Percentiles rank a stretch among this genome's conserved stretches.
These are phyloP conservation scores for Bombus pyrosoma DNA, from an alignment of 1,140 invertebrate genomes.

Conservation along the genomic window DNA sequence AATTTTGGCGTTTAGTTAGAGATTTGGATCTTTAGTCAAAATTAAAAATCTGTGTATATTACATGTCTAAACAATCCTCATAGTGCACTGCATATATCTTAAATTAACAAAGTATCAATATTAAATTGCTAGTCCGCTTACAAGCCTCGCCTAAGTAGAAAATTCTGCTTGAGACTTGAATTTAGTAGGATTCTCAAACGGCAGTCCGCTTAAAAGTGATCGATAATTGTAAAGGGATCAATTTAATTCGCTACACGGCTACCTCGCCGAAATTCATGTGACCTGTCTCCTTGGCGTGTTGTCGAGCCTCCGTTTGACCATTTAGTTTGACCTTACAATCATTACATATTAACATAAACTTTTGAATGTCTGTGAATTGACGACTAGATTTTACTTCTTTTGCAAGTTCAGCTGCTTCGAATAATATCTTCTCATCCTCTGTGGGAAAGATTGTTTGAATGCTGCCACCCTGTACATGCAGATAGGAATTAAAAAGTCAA, in stretches of 20 bases:
- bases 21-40: constrained; percentile 39
- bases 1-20: not conserved
- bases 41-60: constrained; percentile 63
- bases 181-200: constrained; percentile 16
- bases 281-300: constrained; percentile 92
- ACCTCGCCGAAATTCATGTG: constrained; percentile 95
- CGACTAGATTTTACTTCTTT: constrained; percentile 93
- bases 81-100: constrained; percentile 39
- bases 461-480: constrained; percentile 84
- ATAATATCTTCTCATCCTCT: constrained; percentile 88
- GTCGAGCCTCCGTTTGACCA: constrained; percentile 90
- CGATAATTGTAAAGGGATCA: constrained; percentile 7
- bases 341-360: constrained; percentile 92
- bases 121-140: constrained; percentile 21
- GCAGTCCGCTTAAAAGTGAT: not conserved
- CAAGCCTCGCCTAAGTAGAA: constrained; percentile 43
- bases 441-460: constrained; percentile 92
- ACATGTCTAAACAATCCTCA: constrained; percentile 56
- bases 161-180: constrained; percentile 35
- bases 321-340: constrained; percentile 89
- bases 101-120: constrained; percentile 39
- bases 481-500: constrained; percentile 30
- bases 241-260: constrained; percentile 51
- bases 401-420: constrained; percentile 92
- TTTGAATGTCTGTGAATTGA: constrained; percentile 94